Evolutionary conservation across 2,797 vertebrate species (phyloP), one percentile per base, ranked within the genome.

Genomic region (Naso thynnoides): DNA sequence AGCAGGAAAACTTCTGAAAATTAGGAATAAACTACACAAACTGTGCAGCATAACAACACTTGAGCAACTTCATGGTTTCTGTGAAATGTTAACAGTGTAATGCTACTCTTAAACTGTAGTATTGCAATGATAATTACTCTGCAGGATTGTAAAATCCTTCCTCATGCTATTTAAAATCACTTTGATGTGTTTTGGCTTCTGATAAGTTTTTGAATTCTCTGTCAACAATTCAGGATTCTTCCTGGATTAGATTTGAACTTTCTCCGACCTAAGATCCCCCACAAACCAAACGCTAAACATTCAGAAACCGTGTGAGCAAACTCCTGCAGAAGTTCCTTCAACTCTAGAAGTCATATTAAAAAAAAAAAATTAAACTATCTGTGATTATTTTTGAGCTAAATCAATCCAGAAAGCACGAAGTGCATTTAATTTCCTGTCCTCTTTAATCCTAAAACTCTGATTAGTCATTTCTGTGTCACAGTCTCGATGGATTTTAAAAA

Each of bases 401-500:
- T 71, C 14, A 60, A 38, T 56, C 56, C 44, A 49, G 14, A 53
- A 47, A 61, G 56, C 18, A 33, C 33, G 16, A 21, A 49, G 48
- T 15, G 21, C 23, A 11, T 45, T 42, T 53, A 42, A 36, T 45
- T 48, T 21, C 3, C 10, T 52, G 44, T 38, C 23, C 42, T 23
- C 36, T 42, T 64, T 2, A 41, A 53, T 14, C 53, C 31, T 55
- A 19, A 55, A 55, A 52, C 26, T 18, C n/a, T 44, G 24, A 73
- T 64, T n/a, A 21, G 31, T 48, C 36, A 64, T 49, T 48, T 48
- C 0, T 16, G 39, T 47, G 50, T 72, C 71, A 60, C 64, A 29
- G 48, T 38, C 27, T 23, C 0, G 0, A 26, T 29, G 8, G 9
- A n/a, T 52, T 56, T 64, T 80, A 65, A 76, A 81, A 76, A 57